Evolutionary conservation across 2,113 vertebrate species (phyloP).

Genomic region (Oreotrochilus melanogaster): DNA sequence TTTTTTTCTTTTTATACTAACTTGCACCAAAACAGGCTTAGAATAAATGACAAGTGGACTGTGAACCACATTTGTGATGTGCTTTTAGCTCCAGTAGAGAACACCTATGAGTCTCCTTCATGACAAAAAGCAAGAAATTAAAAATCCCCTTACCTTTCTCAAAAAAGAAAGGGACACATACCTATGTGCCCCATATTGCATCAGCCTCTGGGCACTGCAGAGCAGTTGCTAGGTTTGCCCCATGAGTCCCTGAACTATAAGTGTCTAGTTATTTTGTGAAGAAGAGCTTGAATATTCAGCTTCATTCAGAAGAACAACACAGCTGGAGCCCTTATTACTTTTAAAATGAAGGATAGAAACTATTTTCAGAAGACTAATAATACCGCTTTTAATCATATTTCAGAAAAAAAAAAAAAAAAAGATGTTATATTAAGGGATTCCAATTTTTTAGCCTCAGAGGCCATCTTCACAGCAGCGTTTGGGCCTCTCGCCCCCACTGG

Average conservation of each 20-base stretch:
- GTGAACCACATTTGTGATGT: neutral
- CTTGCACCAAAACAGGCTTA: neutral
- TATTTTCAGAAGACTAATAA: neutral
- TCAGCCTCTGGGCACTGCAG: neutral
- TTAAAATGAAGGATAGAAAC: neutral
- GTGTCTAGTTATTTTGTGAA: neutral
- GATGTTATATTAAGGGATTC: neutral
- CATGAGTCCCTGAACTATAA: neutral
- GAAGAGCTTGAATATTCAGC: neutral
- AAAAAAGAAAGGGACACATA: neutral
- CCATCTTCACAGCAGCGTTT: neutral
- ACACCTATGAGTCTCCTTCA: neutral
- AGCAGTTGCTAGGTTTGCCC: neutral
- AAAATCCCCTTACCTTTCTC: neutral
- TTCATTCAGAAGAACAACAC: neutral
- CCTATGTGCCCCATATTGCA: accelerated
- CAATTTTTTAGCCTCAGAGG: neutral
- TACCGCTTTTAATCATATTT: neutral
- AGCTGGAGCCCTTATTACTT: neutral
- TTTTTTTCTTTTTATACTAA: neutral
- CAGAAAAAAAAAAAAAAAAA: neutral
- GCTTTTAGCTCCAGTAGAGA: neutral
- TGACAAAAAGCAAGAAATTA: neutral
- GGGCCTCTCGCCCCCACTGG: no score
- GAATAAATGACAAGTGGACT: neutral